phyloP scores from a whole-genome alignment of 2,888 invertebrate species.

The Leptarthrus brevirostris region DNA sequence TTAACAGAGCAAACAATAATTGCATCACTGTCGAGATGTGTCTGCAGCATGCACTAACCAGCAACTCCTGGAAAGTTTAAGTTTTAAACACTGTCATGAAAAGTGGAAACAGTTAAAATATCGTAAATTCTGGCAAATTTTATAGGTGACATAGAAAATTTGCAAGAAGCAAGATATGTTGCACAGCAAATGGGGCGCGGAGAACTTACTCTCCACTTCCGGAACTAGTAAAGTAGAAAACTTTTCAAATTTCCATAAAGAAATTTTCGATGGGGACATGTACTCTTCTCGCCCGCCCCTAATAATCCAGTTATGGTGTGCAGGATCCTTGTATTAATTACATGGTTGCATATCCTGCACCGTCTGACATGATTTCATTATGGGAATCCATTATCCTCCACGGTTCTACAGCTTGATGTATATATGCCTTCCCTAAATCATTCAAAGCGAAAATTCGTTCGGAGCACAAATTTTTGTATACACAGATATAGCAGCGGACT shows the following conservation, averaged over 20 bases:
- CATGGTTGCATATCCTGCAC: conserved; percentile 36
- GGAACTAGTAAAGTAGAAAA: conserved; percentile 31
- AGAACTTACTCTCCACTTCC: background rate
- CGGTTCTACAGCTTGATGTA: background rate
- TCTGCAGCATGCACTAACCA: too few relatives aligned
- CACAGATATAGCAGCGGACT: background rate
- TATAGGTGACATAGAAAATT: conserved; percentile 19
- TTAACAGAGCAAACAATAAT: conserved; percentile 30
- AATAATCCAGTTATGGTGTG: conserved; percentile 8
- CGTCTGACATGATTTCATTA: conserved; percentile 43
- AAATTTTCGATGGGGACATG: background rate
- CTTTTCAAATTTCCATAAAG: conserved; percentile 32
- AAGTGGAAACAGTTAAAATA: too few relatives aligned
- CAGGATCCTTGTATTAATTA: conserved; percentile 32
- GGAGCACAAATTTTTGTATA: conserved; percentile 5
- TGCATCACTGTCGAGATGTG: conserved; percentile 24
- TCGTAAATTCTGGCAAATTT: conserved; percentile 7
- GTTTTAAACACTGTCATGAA: too few relatives aligned
- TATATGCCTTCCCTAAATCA: background rate
- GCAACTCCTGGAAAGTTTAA: too few relatives aligned
- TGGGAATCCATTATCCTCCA: conserved; percentile 23
- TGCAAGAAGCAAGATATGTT: background rate
- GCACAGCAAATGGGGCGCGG: conserved; percentile 8
- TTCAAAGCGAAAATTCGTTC: background rate
- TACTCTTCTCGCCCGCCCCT: background rate